Evolutionary conservation across 1,140 invertebrate species (phyloP), one percentile per base, ranked within the genome.

Genomic region (Acromyrmex echinatior): DNA sequence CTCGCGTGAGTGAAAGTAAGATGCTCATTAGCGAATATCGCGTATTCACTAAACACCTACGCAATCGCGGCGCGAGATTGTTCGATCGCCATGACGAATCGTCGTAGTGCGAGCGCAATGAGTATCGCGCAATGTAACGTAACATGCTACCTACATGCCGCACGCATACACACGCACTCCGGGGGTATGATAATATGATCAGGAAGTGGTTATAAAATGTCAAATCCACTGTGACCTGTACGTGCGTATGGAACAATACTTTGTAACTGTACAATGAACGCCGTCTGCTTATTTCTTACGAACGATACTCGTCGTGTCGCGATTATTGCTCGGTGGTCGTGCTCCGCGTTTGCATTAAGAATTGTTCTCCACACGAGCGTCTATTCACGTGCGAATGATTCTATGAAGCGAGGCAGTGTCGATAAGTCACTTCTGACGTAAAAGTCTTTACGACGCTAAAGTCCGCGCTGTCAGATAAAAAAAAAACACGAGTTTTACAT

Each of bases 181-280:
- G 3, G n/a, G 65, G n/a, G 14, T 63, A 84, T 39, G 56, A 84
- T 84, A 84, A 84, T 84, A 76, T 76, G 76, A 84, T 84, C 80
- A 74, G 80, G 66, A 82, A 82, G 53, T 25, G 49, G 9, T 2
- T 51, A 18, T 74, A 74, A 76, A 76, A 76, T 76, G 80, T 84
- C 80, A 84, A 82, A 76, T 76, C 25, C 18, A 18, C 79, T 7
- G 16, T n/a, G 25, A 14, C 49, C 35, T 39, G 80, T 12, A 16
- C 80, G 66, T 21, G 18, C 28, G 5, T 21, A 7, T 9, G 16
- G 25, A 39, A 58, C 56, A 62, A 82, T 82, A 84, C 80, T 82
- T 82, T 39, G 71, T 60, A 60, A 74, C 56, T 60, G 80, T 63
- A 35, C 68, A 60, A 73, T 31, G 31, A 74, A 21, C 56, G n/a